Evolutionary conservation across 2,888 invertebrate species (phyloP).

Genomic region (Trichopoda pennipes): DNA sequence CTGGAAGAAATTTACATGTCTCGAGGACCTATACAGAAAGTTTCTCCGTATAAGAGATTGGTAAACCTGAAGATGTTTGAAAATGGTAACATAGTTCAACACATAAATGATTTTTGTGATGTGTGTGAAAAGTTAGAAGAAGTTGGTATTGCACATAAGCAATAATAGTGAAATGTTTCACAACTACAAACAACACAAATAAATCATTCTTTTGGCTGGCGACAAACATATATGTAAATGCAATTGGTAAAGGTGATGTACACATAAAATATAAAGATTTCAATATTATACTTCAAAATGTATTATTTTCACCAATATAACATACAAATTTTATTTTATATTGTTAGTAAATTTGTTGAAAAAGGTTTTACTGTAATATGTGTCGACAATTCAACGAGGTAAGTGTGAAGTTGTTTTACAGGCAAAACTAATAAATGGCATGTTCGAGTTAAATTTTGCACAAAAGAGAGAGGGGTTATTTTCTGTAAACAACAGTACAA

Average conservation of each 20-base stretch:
- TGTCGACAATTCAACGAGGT: too few relatives aligned
- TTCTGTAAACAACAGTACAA: too few relatives aligned
- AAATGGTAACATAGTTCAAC: background rate
- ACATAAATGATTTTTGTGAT: constrained; percentile 8
- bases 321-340: constrained; percentile 22
- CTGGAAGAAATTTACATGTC: constrained; percentile 28
- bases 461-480: too few relatives aligned
- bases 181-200: too few relatives aligned
- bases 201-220: too few relatives aligned
- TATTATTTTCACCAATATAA: constrained; percentile 57
- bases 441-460: too few relatives aligned
- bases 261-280: constrained; percentile 42
- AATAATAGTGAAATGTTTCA: too few relatives aligned
- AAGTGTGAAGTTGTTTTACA: too few relatives aligned
- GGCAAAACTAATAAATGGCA: too few relatives aligned
- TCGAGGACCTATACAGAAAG: too few relatives aligned
- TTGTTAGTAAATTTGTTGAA: constrained; percentile 53
- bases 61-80: constrained; percentile 43
- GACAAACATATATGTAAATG: too few relatives aligned
- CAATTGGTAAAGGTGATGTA: constrained; percentile 63
- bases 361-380: too few relatives aligned
- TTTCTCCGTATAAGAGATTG: constrained; percentile 21
- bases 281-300: constrained; percentile 60
- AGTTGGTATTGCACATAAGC: constrained; percentile 21
- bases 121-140: constrained; percentile 13